Conservation (phyloP, 2,113 vertebrate species). For the Sphyrna mokarran region DNA sequence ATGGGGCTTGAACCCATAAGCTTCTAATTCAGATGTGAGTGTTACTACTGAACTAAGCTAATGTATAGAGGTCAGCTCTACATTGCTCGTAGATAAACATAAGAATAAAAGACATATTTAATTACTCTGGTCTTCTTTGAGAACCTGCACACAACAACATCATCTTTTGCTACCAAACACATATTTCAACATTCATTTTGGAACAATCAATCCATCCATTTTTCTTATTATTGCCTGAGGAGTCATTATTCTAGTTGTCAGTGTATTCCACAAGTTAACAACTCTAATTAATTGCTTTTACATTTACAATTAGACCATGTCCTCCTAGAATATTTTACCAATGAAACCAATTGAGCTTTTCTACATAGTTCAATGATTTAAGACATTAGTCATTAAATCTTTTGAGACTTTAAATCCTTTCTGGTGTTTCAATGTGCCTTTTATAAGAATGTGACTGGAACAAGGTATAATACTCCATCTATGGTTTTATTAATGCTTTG, state of each 20-base stretch:
- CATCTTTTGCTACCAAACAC: neutral
- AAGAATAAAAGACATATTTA: neutral
- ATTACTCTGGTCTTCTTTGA: neutral
- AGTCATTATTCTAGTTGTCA: conserved; percentile 2
- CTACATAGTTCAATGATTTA: neutral
- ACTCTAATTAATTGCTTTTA: neutral
- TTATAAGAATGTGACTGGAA: neutral
- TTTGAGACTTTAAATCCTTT: neutral
- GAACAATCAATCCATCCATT: neutral
- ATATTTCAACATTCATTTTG: neutral
- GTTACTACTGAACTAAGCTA: neutral
- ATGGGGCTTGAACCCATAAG: neutral
- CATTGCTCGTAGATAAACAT: neutral
- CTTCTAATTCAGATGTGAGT: neutral
- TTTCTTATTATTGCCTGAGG: neutral
- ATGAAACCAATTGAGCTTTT: conserved; percentile 4
- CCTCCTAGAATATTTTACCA: neutral
- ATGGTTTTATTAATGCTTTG: neutral
- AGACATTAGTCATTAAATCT: neutral
- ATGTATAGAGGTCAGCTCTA: neutral
- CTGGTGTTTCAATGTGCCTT: neutral
- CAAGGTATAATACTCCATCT: neutral
- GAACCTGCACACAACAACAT: neutral
- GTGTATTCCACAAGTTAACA: neutral
- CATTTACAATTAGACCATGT: neutral